These are phyloP conservation scores for Chrysemys picta DNA, from an alignment of 2,113 vertebrate genomes.

Conservation along the genomic window DNA sequence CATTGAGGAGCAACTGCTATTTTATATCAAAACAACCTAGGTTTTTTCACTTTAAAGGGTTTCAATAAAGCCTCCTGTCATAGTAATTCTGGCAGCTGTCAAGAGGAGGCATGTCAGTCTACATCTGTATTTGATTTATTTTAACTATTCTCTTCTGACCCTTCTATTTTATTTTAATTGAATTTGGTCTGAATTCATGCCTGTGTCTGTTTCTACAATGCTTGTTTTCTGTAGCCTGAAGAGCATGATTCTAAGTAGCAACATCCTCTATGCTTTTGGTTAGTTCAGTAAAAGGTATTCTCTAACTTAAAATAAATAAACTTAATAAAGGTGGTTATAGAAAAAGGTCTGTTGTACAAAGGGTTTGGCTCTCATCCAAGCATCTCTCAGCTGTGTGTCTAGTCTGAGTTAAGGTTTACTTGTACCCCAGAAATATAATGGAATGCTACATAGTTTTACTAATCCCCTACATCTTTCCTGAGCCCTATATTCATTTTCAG, in stretches of 20 bases:
- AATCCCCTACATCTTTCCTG: fast-evolving
- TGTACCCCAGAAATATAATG: fast-evolving
- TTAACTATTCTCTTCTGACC: neutral
- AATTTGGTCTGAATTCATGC: neutral
- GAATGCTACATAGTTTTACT: neutral
- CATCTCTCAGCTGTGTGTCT: fast-evolving
- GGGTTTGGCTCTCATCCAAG: neutral
- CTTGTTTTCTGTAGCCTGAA: neutral
- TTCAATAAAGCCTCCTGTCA: fast-evolving
- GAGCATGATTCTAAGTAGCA: neutral
- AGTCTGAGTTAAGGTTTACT: neutral
- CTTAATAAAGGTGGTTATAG: neutral
- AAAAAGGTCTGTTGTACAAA: neutral
- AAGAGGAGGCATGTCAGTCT: neutral
- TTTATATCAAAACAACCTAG: neutral
- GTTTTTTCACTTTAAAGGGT: neutral
- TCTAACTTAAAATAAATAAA: neutral
- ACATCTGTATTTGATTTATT: neutral
- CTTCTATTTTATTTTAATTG: neutral
- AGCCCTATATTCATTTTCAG: neutral
- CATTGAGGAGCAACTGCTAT: neutral
- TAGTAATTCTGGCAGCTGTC: neutral
- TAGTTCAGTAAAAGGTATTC: neutral
- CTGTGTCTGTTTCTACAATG: neutral
- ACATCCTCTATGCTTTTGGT: neutral